Conservation (phyloP, 2,113 vertebrate species). For the Cyprinus carpio region DNA sequence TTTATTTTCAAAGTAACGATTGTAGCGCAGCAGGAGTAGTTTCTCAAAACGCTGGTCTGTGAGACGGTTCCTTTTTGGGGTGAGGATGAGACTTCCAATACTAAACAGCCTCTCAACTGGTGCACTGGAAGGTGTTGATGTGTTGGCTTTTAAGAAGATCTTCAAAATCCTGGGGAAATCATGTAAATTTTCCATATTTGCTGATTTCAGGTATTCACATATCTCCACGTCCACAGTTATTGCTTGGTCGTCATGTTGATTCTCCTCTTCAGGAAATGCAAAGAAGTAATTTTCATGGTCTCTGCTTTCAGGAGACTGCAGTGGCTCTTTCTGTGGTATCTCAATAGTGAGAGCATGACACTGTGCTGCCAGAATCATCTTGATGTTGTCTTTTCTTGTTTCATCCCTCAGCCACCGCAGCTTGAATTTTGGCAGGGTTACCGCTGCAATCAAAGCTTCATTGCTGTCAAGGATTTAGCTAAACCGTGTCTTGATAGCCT, state of each 20-base stretch:
- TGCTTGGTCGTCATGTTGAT: not conserved
- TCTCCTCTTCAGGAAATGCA: not conserved
- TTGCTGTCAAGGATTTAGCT: not conserved
- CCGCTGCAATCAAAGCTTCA: not conserved
- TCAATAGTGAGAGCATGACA: not conserved
- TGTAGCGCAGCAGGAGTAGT: not conserved
- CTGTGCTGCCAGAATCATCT: not conserved
- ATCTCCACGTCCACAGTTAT: not conserved
- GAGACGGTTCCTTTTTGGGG: conserved; percentile 1
- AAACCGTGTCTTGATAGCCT: not conserved
- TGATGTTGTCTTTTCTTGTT: not conserved
- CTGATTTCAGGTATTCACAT: not conserved
- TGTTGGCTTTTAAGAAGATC: conserved; percentile 5
- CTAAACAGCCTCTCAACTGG: not conserved
- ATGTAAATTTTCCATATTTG: not conserved
- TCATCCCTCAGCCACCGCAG: not conserved
- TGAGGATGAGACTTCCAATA: not conserved
- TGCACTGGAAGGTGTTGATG: not conserved
- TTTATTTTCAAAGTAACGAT: not conserved
- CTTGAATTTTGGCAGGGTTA: conserved; percentile 6
- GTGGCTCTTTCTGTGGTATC: not conserved
- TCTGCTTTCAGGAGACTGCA: not conserved
- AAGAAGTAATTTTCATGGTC: not conserved
- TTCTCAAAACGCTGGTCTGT: not conserved
- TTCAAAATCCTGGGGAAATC: not conserved